Evolutionary conservation across 2,888 invertebrate species (phyloP), one percentile per base, ranked within the genome.

Genomic region (Schrankia costaestrigalis): DNA sequence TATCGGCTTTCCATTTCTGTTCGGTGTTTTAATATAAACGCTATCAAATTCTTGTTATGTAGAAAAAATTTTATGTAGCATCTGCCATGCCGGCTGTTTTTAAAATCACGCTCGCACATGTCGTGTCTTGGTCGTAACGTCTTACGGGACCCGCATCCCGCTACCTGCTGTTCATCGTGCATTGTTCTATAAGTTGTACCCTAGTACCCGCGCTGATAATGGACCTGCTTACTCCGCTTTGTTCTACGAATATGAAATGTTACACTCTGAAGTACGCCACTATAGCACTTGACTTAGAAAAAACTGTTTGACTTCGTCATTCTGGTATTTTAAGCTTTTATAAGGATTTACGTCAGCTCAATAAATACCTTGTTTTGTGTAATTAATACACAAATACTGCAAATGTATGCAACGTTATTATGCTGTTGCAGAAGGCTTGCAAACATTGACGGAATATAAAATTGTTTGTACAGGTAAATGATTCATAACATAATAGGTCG

Each of bases 211-310:
- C 36, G 41, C 50, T 51, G 52, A 80, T 74, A 80, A 80, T 70
- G 56, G 66, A 77, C 76, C 74, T 77, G 73, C 72, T 71, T 68
- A 71, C 69, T 62, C 71, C 66, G 70, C 73, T 75, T 79, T 81
- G 76, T 83, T 78, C 68, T 70, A 57, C 40, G 56, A 66, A 71
- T 60, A 65, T 70, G 64, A 79, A 80, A 55, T 56, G 43, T 54
- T 65, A 69, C 74, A 65, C 65, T 67, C 59, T 73, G 60, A 61
- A 75, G 68, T 70, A 55, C 47, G 38, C n/a, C n/a, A n/a, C n/a
- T n/a, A 56, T 52, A 56, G 56, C 68, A 71, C 74, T 77, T 66
- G 66, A 75, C 61, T 59, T n/a, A n/a, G n/a, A n/a, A n/a, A n/a
- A n/a, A n/a, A n/a, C n/a, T n/a, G n/a, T n/a, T n/a, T n/a, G n/a